Base-by-base conservation (phyloP, 2,797 vertebrate genomes). In the Lacerta agilis region DNA sequence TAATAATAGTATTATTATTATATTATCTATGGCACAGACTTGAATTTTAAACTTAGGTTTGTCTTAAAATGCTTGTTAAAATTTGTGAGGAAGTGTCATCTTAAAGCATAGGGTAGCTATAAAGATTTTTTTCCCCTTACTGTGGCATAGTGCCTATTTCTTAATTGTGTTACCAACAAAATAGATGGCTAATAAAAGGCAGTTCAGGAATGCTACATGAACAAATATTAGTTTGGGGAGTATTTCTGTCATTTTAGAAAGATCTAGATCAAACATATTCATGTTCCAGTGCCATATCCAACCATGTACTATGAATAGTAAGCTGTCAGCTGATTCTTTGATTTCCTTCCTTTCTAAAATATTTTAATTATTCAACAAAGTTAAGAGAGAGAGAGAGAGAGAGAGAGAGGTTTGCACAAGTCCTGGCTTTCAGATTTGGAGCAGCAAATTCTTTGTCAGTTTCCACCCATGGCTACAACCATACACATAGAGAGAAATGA, bases 81-180 rank as follows among this genome's bases (percentile, higher is more conserved):
- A 80, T 36, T 64, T 61, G 71, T 67, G 64, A 83, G 78, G 27
- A 78, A 41, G 36, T 82, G 36, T 67, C 17, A 49, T 61, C 84
- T 84, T 33, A 20, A 73, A 66, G 55, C 41, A 77, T 69, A 69
- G 13, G 1, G 87, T 89, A 96, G 94, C 94, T 94, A 90, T 95
- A 92, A 55, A 55, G 13, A 55, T 55, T 72, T 72, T 36, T 11
- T 95, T 95, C 91, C 92, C 95, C 87, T 72, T 90, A 79, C 93
- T 93, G 94, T 93, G 91, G 91, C 3, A 84, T 69, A 73, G 84
- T 91, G 92, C 90, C 82, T 64, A 91, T 94, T 83, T 73, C 93
- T 93, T 92, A 91, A 89, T 95, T 88, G 69, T 87, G 91, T 87
- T 79, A 91, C 89, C 67, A 90, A 95, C 92, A 88, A 92, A 79